Evolutionary conservation across 2,888 invertebrate genomes (phyloP).

Genomic region (Schizotus pectinicornis): DNA sequence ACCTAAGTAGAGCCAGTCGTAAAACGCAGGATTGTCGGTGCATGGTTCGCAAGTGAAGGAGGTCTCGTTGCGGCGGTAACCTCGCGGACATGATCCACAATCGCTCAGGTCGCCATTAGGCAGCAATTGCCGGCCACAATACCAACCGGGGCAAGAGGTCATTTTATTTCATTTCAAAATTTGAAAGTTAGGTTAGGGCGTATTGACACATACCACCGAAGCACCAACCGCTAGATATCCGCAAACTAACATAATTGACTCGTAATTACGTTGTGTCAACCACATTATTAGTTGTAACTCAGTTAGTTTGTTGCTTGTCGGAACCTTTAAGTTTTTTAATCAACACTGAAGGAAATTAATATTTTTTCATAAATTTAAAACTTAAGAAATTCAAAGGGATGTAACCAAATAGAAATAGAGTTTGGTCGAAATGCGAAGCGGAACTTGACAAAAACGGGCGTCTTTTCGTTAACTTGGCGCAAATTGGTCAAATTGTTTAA

Average conservation of each 20-base stretch:
- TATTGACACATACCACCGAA: slow-evolving; percentile 3
- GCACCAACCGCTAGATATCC: background rate
- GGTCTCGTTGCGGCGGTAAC: slow-evolving; percentile 74
- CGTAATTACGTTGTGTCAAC: too few species aligned
- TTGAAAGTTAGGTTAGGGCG: slow-evolving; percentile 16
- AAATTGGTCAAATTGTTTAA: background rate
- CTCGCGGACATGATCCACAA: slow-evolving; percentile 88
- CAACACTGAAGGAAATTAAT: too few species aligned
- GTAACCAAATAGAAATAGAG: too few species aligned
- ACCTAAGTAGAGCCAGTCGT: slow-evolving; percentile 93
- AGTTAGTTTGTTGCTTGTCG: too few species aligned
- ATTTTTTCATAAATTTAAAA: background rate
- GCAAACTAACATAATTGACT: too few species aligned
- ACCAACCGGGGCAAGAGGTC: slow-evolving; percentile 79
- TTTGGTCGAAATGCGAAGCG: too few species aligned
- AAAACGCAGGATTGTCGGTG: slow-evolving; percentile 75
- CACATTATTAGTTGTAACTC: background rate
- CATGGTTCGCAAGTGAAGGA: slow-evolving; percentile 84
- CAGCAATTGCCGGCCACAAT: slow-evolving; percentile 77
- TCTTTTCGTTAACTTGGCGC: too few species aligned
- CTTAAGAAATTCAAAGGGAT: background rate
- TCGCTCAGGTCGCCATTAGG: slow-evolving; percentile 76
- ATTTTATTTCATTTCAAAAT: slow-evolving; percentile 33
- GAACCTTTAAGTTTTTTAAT: too few species aligned
- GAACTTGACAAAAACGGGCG: too few species aligned